phyloP scores from a whole-genome alignment of 2,888 invertebrate genomes.

The Tribolium freemani region DNA sequence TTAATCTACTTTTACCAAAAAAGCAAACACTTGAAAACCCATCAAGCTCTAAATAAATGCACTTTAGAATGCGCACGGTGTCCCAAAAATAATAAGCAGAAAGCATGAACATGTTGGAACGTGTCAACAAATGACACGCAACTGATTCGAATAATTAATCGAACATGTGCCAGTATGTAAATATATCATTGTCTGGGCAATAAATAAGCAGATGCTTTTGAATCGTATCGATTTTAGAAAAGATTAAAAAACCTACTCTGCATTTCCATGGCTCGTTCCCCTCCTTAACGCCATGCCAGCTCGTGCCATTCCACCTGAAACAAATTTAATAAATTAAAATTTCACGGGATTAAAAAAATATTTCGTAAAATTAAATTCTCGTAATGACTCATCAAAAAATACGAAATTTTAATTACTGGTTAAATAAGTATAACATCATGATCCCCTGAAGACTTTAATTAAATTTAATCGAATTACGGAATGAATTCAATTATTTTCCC shows the following conservation, averaged over 20 bases:
- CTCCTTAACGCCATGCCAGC: conserved; percentile 82
- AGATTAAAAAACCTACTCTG: conserved; percentile 74
- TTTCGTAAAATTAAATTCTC: conserved; percentile 3
- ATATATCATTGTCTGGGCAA: neutral
- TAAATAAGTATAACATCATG: conserved; percentile 1
- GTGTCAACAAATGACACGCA: conserved; percentile 24
- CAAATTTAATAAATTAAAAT: conserved; percentile 39
- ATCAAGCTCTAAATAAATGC: neutral
- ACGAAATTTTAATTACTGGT: neutral
- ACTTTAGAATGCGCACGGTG: neutral
- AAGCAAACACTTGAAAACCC: neutral
- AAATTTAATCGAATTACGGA: conserved; percentile 37
- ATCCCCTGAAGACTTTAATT: conserved; percentile 26
- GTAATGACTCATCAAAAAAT: conserved; percentile 24
- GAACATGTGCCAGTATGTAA: neutral
- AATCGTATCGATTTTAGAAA: neutral
- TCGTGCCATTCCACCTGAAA: conserved; percentile 79
- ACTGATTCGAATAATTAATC: conserved; percentile 18
- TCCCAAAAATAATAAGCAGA: too few relatives aligned
- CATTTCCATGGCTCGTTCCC: conserved; percentile 79
- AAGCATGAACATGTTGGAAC: neutral
- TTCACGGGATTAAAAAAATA: conserved; percentile 2
- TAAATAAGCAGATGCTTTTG: conserved; percentile 1
- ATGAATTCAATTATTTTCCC: conserved; percentile 11
- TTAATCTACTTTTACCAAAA: neutral